Percentiles rank a stretch among this genome's conserved stretches.
Evolutionary conservation across 1,140 invertebrate species (phyloP).

Genomic region (Papilio helenus): DNA sequence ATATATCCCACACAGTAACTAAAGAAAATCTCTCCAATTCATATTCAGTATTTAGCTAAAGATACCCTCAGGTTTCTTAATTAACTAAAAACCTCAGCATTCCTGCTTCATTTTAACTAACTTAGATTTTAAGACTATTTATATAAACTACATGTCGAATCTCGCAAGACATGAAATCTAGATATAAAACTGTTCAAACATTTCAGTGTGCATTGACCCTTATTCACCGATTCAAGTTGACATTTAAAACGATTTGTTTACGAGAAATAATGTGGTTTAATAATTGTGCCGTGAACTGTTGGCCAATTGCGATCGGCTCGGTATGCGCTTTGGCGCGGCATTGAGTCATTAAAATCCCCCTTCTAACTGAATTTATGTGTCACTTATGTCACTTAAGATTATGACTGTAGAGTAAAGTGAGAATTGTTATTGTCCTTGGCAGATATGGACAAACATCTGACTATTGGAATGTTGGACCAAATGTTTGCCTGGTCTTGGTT

Average conservation of each 20-base stretch:
- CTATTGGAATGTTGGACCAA: background rate
- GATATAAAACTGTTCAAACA: background rate
- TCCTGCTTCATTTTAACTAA: background rate
- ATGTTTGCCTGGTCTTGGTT: no score
- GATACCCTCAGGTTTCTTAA: background rate
- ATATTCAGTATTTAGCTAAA: background rate
- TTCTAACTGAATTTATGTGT: constrained; percentile 31
- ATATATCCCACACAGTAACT: background rate
- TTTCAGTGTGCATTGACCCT: constrained; percentile 30
- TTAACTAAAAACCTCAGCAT: background rate
- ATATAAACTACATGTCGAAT: background rate
- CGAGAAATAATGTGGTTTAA: constrained; percentile 45
- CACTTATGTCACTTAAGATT: constrained; percentile 29
- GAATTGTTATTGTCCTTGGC: background rate
- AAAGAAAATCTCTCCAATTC: background rate
- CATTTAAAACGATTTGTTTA: constrained; percentile 49
- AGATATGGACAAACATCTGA: background rate
- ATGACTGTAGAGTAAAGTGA: background rate
- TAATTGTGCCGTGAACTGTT: constrained; percentile 47
- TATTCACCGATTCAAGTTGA: constrained; percentile 33
- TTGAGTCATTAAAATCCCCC: constrained; percentile 39
- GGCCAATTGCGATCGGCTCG: constrained; percentile 42
- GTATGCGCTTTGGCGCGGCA: constrained; percentile 39
- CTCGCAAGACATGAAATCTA: background rate
- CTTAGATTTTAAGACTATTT: background rate